Evolutionary conservation across 1,140 invertebrate species (phyloP).

Genomic region (Drosophila cardini): DNA sequence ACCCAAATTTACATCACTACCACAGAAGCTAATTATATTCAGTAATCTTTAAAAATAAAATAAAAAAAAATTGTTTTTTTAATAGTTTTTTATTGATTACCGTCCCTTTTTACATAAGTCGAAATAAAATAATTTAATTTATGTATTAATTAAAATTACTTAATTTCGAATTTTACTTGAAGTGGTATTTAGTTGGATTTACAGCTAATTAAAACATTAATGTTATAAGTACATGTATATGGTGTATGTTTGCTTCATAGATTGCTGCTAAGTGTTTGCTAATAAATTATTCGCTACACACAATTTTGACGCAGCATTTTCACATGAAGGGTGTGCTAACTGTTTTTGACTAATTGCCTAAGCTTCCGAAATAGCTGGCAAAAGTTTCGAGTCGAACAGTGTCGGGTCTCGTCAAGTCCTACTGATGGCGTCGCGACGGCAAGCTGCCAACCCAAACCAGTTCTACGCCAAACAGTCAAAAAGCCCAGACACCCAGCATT

Average conservation of each 20-base stretch:
- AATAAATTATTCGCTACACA: slow-evolving; percentile 37
- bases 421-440: slow-evolving; percentile 1
- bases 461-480: not conserved
- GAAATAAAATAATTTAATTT: no score
- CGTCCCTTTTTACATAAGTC: no score
- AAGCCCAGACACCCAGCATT: slow-evolving; percentile 20
- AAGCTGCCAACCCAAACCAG: not conserved
- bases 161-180: no score
- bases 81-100: no score
- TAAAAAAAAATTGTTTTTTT: no score
- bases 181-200: no score
- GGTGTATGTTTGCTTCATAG: not conserved
- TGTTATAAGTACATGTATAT: not conserved
- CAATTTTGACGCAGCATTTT: slow-evolving; percentile 38
- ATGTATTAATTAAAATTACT: no score
- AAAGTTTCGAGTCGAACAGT: slow-evolving; percentile 39
- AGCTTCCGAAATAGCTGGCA: slow-evolving; percentile 50
- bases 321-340: slow-evolving; percentile 51
- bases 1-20: no score
- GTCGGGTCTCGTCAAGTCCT: slow-evolving; percentile 1
- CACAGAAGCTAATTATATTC: no score
- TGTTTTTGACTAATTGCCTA: slow-evolving; percentile 61
- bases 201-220: no score
- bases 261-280: slow-evolving; percentile 17
- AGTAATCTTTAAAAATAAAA: no score